These are phyloP conservation scores for Lasiommata megera DNA, from an alignment of 2,888 invertebrate species.

Conservation along the genomic window DNA sequence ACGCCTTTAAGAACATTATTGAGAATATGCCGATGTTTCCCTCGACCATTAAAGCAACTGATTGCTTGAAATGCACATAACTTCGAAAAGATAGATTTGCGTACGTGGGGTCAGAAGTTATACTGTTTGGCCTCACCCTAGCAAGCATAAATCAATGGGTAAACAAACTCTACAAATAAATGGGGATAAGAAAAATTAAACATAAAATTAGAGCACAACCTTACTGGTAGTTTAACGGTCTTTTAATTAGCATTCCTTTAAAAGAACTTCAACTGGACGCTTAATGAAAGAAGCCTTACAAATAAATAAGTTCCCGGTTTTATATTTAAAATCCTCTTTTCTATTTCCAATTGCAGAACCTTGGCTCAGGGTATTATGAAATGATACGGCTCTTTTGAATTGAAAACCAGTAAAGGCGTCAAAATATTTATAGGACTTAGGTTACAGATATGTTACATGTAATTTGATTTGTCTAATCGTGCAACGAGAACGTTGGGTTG, in stretches of 20 bases:
- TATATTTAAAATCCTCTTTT: slow-evolving; percentile 5
- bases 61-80: too few relatives aligned
- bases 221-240: slow-evolving; percentile 28
- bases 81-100: too few relatives aligned
- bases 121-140: neutral
- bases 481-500: too few relatives aligned
- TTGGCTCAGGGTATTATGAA: neutral
- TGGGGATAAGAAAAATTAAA: slow-evolving; percentile 21
- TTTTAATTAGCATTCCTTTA: slow-evolving; percentile 32
- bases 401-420: too few relatives aligned
- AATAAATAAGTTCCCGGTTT: slow-evolving; percentile 21
- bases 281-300: slow-evolving; percentile 22
- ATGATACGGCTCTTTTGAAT: neutral
- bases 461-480: too few relatives aligned
- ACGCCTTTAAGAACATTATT: too few relatives aligned
- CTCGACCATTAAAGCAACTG: too few relatives aligned
- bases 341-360: neutral
- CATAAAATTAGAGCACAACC: slow-evolving; percentile 21
- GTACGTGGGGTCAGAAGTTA: too few relatives aligned
- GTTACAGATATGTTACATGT: too few relatives aligned
- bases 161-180: slow-evolving; percentile 11
- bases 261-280: slow-evolving; percentile 25
- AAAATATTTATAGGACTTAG: too few relatives aligned
- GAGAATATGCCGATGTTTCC: too few relatives aligned
- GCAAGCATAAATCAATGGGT: neutral